phyloP scores from a whole-genome alignment of 2,888 invertebrate species.

The Cistogaster globosa region DNA sequence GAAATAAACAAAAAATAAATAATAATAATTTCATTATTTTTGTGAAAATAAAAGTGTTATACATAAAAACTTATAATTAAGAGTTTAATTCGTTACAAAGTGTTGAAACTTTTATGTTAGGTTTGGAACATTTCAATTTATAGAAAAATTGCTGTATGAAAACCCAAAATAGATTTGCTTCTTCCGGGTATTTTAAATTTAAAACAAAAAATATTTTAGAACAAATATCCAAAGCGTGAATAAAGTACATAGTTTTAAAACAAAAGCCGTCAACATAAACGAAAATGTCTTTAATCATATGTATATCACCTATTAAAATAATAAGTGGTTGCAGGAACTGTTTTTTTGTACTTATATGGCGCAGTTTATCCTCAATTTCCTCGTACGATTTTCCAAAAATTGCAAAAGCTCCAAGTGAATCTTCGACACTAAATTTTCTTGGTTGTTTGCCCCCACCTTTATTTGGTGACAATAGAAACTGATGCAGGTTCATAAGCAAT shows the following conservation, averaged over 20 bases:
- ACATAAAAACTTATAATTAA: background rate
- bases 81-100: slow-evolving; percentile 21
- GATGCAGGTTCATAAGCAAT: slow-evolving; percentile 22
- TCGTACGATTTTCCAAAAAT: slow-evolving; percentile 21
- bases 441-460: slow-evolving; percentile 31
- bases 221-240: slow-evolving; percentile 8
- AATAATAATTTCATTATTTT: too few species aligned
- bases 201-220: background rate
- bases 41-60: too few species aligned
- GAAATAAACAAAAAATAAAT: too few species aligned
- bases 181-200: slow-evolving; percentile 25
- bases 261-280: slow-evolving; percentile 33
- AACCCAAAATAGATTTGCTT: slow-evolving; percentile 12
- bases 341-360: slow-evolving; percentile 10
- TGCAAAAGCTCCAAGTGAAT: slow-evolving; percentile 12
- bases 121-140: slow-evolving; percentile 19
- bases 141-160: slow-evolving; percentile 28
- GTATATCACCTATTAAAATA: slow-evolving; percentile 18
- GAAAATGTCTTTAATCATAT: slow-evolving; percentile 22
- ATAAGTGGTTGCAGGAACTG: slow-evolving; percentile 13
- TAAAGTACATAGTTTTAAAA: slow-evolving; percentile 16
- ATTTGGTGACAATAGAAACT: slow-evolving; percentile 23
- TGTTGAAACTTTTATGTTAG: slow-evolving; percentile 31
- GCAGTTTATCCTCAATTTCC: slow-evolving; percentile 14
- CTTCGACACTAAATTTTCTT: slow-evolving; percentile 17